Conservation (phyloP, 2,888 invertebrate species). For the Hipparchia semele region DNA sequence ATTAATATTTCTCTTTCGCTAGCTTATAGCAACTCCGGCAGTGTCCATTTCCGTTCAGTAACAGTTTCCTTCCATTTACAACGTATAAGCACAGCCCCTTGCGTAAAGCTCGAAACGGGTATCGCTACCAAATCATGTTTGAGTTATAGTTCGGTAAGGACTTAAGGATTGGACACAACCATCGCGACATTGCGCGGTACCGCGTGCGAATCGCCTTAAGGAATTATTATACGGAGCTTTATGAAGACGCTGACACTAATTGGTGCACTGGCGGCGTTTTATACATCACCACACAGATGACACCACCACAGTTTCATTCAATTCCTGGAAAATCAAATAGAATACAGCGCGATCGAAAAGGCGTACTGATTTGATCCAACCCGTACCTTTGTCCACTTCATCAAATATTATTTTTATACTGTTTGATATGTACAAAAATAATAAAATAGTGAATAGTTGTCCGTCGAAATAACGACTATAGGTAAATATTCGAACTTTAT, state of each 20-base stretch:
- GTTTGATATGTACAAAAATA: no score
- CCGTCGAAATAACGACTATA: no score
- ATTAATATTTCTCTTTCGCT: conserved; percentile 35
- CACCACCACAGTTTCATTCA: no score
- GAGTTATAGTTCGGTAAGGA: conserved; percentile 65
- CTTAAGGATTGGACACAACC: not conserved
- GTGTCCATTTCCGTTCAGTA: conserved; percentile 74
- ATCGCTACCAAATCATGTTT: conserved; percentile 65
- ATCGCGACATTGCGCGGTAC: not conserved
- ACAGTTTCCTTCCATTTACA: conserved; percentile 69
- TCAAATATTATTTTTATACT: no score
- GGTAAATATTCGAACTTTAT: no score
- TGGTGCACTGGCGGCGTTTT: no score
- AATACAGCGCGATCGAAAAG: no score
- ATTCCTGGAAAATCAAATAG: no score
- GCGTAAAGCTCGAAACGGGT: conserved; percentile 58
- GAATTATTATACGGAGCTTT: not conserved
- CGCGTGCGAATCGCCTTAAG: not conserved
- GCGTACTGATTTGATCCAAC: no score
- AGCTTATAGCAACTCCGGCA: conserved; percentile 55
- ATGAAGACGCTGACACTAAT: not conserved
- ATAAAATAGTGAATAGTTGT: no score
- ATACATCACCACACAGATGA: no score
- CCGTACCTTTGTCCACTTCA: no score
- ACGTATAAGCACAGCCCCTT: conserved; percentile 46